Evolutionary conservation across 2,113 vertebrate species (phyloP).

Genomic region (Rhodinocichla rosea): DNA sequence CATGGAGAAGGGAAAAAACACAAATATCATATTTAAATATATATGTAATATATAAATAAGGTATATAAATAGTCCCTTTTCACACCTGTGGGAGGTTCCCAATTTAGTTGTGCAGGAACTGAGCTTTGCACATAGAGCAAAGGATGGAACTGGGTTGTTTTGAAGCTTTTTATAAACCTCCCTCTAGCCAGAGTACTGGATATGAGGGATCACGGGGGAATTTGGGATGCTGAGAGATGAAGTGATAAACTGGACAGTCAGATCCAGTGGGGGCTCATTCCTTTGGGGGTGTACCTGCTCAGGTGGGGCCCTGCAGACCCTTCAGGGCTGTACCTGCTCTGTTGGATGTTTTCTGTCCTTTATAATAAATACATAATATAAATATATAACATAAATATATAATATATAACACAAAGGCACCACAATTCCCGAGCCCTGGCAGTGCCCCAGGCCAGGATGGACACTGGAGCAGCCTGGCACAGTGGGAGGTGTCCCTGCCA

Average conservation of each 20-base stretch:
- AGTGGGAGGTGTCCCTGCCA: not conserved
- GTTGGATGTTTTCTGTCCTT: not conserved
- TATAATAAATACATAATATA: rapidly evolving
- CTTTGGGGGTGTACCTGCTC: not conserved
- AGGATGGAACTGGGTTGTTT: not conserved
- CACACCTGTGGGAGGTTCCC: not conserved
- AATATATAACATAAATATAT: too few relatives aligned
- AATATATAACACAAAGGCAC: not conserved
- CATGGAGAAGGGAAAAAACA: not conserved
- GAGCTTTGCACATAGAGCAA: not conserved
- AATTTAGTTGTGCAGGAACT: not conserved
- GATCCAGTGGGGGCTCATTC: not conserved
- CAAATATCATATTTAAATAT: not conserved
- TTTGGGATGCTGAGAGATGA: not conserved
- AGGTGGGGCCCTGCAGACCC: not conserved
- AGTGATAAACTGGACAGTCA: not conserved
- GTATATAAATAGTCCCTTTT: not conserved
- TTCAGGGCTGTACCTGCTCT: not conserved
- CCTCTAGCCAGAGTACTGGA: not conserved
- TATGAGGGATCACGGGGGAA: not conserved
- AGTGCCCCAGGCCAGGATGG: not conserved
- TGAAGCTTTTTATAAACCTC: not conserved
- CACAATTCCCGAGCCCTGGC: not conserved
- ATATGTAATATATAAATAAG: not conserved
- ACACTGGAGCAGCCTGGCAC: not conserved